phyloP scores from a whole-genome alignment of 2,888 invertebrate genomes.

The Drepanosiphum platanoidis region DNA sequence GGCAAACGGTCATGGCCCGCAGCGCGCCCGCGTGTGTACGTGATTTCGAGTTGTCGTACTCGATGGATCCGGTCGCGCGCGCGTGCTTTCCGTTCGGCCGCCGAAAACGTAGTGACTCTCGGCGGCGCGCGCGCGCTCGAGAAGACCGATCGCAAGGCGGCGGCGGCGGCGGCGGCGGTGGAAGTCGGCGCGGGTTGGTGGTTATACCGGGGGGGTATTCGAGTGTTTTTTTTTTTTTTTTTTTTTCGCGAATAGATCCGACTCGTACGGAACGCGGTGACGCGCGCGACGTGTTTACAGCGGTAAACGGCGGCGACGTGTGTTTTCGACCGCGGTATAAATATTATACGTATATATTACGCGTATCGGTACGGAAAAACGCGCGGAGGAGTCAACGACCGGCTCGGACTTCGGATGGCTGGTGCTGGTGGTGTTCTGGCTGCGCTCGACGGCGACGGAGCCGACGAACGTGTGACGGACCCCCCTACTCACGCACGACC shows the following conservation, averaged over 20 bases:
- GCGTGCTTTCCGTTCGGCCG: not conserved
- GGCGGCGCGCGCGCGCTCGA: not conserved
- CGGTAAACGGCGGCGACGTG: slow-evolving; percentile 12
- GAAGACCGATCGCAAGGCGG: not conserved
- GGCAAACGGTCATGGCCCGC: slow-evolving; percentile 34
- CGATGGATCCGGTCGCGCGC: not conserved
- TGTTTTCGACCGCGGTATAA: not conserved
- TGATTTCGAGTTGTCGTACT: too few relatives aligned
- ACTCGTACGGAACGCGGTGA: not conserved
- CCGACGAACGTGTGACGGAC: slow-evolving; percentile 54
- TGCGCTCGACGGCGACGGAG: not conserved
- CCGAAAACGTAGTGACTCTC: not conserved
- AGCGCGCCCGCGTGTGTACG: not conserved
- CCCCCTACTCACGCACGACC: slow-evolving; percentile 40
- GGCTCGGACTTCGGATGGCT: slow-evolving; percentile 61
- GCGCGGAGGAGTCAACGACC: slow-evolving; percentile 58
- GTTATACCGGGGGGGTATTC: not conserved
- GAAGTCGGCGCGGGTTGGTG: not conserved
- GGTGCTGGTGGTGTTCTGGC: slow-evolving; percentile 50
- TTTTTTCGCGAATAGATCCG: not conserved
- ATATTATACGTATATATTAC: too few relatives aligned
- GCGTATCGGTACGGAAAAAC: not conserved
- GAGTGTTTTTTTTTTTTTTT: not conserved
- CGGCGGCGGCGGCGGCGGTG: not conserved
- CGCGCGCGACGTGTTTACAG: not conserved